Conservation (phyloP, 2,113 vertebrate species). For the Corythaeola cristata region DNA sequence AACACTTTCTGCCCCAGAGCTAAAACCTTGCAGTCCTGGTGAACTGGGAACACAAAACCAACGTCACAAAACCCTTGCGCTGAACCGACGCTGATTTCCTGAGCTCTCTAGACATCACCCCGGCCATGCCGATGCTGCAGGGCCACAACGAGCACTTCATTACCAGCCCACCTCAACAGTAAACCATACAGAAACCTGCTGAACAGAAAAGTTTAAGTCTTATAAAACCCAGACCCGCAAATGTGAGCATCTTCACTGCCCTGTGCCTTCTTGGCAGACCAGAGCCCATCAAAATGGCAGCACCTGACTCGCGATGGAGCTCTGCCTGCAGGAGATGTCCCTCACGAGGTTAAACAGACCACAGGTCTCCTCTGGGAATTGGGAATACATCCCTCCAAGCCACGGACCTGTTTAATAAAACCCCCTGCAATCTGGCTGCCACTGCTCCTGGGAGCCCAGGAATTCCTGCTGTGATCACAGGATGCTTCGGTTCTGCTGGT, state of each 20-base stretch:
- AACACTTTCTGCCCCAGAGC: neutral
- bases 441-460: neutral
- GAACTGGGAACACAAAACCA: neutral
- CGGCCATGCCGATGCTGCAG: neutral
- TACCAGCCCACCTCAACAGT: fast-evolving
- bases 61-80: neutral
- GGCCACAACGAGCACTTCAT: neutral
- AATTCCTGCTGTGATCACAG: neutral
- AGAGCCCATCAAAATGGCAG: fast-evolving
- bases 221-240: neutral
- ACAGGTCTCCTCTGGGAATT: neutral
- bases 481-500: neutral
- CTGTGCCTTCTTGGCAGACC: neutral
- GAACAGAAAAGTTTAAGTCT: neutral
- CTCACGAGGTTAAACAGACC: neutral
- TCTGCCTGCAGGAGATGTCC: neutral
- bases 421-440: neutral
- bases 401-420: neutral
- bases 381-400: neutral
- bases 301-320: fast-evolving
- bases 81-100: fast-evolving
- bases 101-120: neutral
- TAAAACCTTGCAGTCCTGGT: neutral
- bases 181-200: neutral
- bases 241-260: neutral